These are phyloP conservation scores for Germaria angustata DNA, from an alignment of 2,888 invertebrate species.

Conservation along the genomic window DNA sequence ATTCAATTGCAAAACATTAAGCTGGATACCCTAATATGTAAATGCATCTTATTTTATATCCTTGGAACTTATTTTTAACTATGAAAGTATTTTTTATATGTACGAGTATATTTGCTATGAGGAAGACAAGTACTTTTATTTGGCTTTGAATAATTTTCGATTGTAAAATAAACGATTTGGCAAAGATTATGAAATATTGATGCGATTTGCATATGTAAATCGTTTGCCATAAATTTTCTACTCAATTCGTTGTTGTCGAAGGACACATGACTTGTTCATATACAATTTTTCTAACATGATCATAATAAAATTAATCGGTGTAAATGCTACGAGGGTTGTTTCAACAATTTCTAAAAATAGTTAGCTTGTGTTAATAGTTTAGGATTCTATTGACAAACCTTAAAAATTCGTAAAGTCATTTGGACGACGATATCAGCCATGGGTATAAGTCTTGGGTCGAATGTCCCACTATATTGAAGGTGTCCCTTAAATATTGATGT, in stretches of 20 bases:
- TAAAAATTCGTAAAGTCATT: slow-evolving; percentile 91
- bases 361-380: no score
- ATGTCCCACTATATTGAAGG: slow-evolving; percentile 81
- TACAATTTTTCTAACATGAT: slow-evolving; percentile 8
- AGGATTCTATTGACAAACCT: slow-evolving; percentile 80
- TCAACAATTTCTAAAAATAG: background rate
- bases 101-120: background rate
- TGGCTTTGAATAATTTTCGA: slow-evolving; percentile 78
- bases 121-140: slow-evolving; percentile 65
- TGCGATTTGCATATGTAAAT: slow-evolving; percentile 80
- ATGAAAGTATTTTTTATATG: background rate
- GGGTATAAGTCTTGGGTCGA: slow-evolving; percentile 84
- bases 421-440: slow-evolving; percentile 85
- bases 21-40: background rate
- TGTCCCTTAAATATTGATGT: slow-evolving; percentile 90
- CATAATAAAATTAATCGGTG: slow-evolving; percentile 31
- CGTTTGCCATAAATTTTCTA: slow-evolving; percentile 78
- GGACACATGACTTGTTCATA: background rate
- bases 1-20: no score
- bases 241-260: slow-evolving; percentile 42
- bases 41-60: background rate
- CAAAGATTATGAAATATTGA: slow-evolving; percentile 78
- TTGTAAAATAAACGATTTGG: slow-evolving; percentile 73
- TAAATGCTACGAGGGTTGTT: background rate
- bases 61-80: background rate